phyloP scores from a whole-genome alignment of 2,888 invertebrate species.

The Microctonus hyperodae region DNA sequence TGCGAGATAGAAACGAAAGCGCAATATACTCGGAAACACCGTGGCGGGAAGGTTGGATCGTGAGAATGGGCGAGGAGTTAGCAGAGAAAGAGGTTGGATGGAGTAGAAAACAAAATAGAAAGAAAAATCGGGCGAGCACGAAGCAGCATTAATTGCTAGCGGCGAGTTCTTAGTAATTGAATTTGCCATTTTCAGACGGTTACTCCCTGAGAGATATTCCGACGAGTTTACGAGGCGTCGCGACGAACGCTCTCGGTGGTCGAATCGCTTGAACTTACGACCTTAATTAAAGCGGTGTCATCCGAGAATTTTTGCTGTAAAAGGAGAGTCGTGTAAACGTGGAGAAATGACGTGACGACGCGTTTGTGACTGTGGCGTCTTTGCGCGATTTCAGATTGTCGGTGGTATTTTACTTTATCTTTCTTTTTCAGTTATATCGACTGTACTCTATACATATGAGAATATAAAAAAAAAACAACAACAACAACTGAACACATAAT shows the following conservation, averaged over 20 bases:
- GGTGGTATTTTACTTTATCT: slow-evolving; percentile 9
- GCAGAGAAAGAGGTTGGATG: slow-evolving; percentile 15
- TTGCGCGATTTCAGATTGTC: slow-evolving; percentile 4
- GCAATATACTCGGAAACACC: neutral
- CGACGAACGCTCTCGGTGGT: slow-evolving; percentile 35
- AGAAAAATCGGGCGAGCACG: slow-evolving; percentile 38
- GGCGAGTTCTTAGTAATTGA: slow-evolving; percentile 43
- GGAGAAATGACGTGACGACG: slow-evolving; percentile 24
- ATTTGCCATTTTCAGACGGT: slow-evolving; percentile 43
- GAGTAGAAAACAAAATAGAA: slow-evolving; percentile 27
- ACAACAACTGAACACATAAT: slow-evolving; percentile 21
- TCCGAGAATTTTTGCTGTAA: slow-evolving; percentile 36
- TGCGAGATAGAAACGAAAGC: neutral
- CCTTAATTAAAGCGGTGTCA: slow-evolving; percentile 50
- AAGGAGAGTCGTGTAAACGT: slow-evolving; percentile 18
- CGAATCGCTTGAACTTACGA: slow-evolving; percentile 44
- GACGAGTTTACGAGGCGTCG: slow-evolving; percentile 41
- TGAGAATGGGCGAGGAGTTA: slow-evolving; percentile 13
- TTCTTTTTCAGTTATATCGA: slow-evolving; percentile 9
- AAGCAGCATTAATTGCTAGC: slow-evolving; percentile 45
- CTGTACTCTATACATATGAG: slow-evolving; percentile 11
- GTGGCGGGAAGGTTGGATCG: slow-evolving; percentile 32
- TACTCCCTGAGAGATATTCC: slow-evolving; percentile 42
- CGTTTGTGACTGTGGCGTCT: slow-evolving; percentile 1
- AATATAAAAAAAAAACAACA: slow-evolving; percentile 24